Percentiles rank a stretch among this genome's conserved stretches.
phyloP scores from a whole-genome alignment of 2,797 vertebrate genomes.

The Pseudochirops cupreus region DNA sequence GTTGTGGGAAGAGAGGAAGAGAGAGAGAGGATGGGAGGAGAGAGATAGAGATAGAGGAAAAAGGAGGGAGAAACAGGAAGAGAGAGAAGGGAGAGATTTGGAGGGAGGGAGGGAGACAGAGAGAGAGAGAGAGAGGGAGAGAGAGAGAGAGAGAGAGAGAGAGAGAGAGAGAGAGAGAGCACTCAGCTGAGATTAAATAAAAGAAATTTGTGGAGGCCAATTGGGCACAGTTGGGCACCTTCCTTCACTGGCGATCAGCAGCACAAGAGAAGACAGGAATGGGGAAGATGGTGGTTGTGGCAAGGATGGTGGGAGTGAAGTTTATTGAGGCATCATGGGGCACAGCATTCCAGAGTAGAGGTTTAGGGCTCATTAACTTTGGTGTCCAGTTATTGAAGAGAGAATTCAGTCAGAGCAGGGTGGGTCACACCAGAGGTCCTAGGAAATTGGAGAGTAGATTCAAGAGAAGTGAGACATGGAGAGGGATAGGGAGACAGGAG shows the following conservation, averaged over 20 bases:
- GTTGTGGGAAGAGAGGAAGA: background rate
- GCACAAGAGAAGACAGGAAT: background rate
- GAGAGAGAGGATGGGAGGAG: fast-evolving
- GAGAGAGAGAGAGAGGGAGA: background rate
- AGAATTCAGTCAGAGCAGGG: background rate
- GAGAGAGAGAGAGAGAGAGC: background rate
- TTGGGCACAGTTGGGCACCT: background rate
- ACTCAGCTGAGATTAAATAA: background rate
- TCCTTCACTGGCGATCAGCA: background rate
- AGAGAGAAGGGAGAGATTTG: background rate
- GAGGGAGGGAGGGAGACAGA: fast-evolving
- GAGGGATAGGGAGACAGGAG: background rate
- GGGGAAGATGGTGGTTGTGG: background rate
- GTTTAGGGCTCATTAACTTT: background rate
- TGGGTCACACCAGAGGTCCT: background rate
- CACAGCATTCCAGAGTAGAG: background rate
- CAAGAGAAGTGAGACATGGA: conserved; percentile 65
- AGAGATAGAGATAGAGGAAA: background rate
- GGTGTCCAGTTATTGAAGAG: background rate
- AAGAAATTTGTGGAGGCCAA: background rate
- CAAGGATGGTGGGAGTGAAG: background rate
- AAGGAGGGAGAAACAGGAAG: fast-evolving
- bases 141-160: fast-evolving
- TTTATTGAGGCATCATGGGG: background rate
- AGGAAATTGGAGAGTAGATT: background rate